A percentile compares a stretch with the other conserved stretches of the same genome.
These are phyloP conservation scores for Popillia japonica DNA, from an alignment of 1,140 invertebrate species.

Conservation along the genomic window DNA sequence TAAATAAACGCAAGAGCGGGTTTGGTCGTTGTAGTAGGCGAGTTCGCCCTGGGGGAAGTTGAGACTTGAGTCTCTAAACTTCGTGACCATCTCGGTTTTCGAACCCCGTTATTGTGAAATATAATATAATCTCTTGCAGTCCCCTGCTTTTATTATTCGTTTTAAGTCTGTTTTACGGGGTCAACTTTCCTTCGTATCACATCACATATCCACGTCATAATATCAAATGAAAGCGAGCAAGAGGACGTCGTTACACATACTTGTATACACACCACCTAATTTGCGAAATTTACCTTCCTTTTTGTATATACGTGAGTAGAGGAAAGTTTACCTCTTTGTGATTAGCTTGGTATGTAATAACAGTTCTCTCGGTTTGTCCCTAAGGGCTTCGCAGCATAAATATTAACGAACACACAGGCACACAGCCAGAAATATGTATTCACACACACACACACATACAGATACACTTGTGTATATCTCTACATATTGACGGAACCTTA, in stretches of 20 bases:
- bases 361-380: slow-evolving; percentile 34
- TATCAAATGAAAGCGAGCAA: slow-evolving; percentile 30
- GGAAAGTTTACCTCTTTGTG: slow-evolving; percentile 28
- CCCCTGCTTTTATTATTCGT: slow-evolving; percentile 25
- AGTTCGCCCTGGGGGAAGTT: slow-evolving; percentile 30
- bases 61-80: slow-evolving; percentile 18
- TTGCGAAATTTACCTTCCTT: slow-evolving; percentile 21
- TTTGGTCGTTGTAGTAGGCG: slow-evolving; percentile 35
- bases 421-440: slow-evolving; percentile 6
- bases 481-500: slow-evolving; percentile 8
- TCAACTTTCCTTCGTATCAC: slow-evolving; percentile 17
- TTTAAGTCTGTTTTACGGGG: slow-evolving; percentile 17
- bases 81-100: slow-evolving; percentile 34
- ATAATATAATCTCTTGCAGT: slow-evolving; percentile 26
- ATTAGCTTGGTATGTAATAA: slow-evolving; percentile 39
- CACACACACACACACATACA: too few relatives aligned
- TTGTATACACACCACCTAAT: slow-evolving; percentile 19
- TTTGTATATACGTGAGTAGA: slow-evolving; percentile 8
- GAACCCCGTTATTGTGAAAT: slow-evolving; percentile 37
- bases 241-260: slow-evolving; percentile 1
- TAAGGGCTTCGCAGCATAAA: slow-evolving; percentile 33
- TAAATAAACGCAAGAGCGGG: slow-evolving; percentile 14
- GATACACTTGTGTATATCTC: not conserved
- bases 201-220: not conserved
- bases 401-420: slow-evolving; percentile 2